A percentile compares a stretch with the other conserved stretches of the same genome.
Conservation (phyloP, 2,888 invertebrate genomes). For the Dorcus parallelipipedus region DNA sequence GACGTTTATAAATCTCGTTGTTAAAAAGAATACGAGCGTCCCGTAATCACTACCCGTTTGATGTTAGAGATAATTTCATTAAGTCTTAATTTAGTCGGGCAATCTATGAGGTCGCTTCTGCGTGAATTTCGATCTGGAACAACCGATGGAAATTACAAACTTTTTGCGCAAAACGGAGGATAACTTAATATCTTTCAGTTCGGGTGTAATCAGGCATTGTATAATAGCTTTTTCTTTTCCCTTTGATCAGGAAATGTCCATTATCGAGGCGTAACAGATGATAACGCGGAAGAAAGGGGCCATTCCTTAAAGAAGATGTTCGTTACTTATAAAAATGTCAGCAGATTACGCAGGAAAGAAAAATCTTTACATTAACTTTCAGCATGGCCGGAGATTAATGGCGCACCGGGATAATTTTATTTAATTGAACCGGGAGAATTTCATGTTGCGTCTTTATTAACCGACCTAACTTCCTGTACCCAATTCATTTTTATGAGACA, state of each 20-base stretch:
- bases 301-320: constrained; percentile 22
- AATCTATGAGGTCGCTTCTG: neutral
- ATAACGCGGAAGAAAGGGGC: constrained; percentile 23
- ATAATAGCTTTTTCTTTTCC: constrained; percentile 30
- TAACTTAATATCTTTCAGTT: constrained; percentile 34
- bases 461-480: too few relatives aligned
- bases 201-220: constrained; percentile 35
- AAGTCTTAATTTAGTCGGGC: constrained; percentile 1
- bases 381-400: too few relatives aligned
- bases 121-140: neutral
- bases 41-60: neutral
- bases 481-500: too few relatives aligned
- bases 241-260: constrained; percentile 33
- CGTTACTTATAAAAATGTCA: neutral
- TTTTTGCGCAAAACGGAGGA: constrained; percentile 16
- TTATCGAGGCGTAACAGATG: constrained; percentile 32
- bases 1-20: neutral
- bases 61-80: neutral
- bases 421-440: too few relatives aligned
- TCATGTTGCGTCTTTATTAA: too few relatives aligned
- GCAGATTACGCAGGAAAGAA: neutral
- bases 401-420: too few relatives aligned
- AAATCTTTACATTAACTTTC: neutral
- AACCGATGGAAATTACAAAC: constrained; percentile 8
- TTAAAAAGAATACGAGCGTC: neutral